Evolutionary conservation across 2,113 vertebrate genomes (phyloP), one percentile per base, ranked within the genome.

Genomic region (human (Homo sapiens)): DNA sequence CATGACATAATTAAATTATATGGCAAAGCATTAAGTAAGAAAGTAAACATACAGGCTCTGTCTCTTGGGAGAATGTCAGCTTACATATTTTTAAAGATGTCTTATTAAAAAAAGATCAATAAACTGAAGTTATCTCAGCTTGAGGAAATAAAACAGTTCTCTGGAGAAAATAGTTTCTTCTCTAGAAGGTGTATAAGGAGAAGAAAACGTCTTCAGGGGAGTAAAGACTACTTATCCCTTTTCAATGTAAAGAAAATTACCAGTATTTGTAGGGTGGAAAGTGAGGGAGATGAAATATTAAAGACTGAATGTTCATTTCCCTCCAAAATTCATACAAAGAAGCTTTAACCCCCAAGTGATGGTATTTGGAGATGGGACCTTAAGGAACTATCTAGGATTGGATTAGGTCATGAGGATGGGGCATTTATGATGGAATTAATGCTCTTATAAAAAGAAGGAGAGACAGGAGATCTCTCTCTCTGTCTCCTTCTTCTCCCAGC

Each of bases 1-100:
- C 55, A 87, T 87, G 94, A 75, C 52, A 66, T 95, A 86, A 91
- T 94, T 85, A 81, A 95, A 96, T 92, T 89, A 94, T 89, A 50
- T 72, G 61, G 17, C 14, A 73, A 13, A 25, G 14, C 43, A 89
- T 8, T 73, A 40, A 50, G 40, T n/a, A 83, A 79, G 43, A 72
- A 97, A 88, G 88, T 43, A 88, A 86, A 32, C n/a, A 73, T 61
- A 27, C 8, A 68, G 38, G 14, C 38, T 80, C 40, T 57, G 23
- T 96, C 75, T 94, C 89, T 82, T 70, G 48, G 93, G 96, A 94
- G 5, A 70, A 76, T 20, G 38, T 90, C 45, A 89, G 22, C 35
- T 40, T 89, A 73, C 80, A 73, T 79, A 87, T 59, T 84, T 83
- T 32, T 17, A 93, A 92, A 59, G 59, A 68, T 92, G 38, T 57